Evolutionary conservation across 2,888 invertebrate species (phyloP).

Genomic region (Pristionchus maxplancki): DNA sequence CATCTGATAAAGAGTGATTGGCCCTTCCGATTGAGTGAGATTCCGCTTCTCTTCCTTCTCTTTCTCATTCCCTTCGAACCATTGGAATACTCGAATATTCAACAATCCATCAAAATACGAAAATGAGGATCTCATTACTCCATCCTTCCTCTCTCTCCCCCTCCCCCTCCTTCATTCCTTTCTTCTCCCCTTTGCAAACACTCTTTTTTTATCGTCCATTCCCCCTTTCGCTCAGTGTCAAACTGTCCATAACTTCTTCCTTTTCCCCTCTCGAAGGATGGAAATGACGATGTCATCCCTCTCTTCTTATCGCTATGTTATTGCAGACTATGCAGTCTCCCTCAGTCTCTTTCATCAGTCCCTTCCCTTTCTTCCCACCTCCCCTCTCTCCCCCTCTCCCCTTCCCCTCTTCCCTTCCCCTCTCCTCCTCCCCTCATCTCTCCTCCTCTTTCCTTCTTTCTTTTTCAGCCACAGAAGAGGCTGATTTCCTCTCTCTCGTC

Average conservation of each 20-base stretch:
- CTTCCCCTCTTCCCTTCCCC: not conserved
- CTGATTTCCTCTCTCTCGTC: conserved; percentile 9
- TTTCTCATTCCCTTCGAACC: not conserved
- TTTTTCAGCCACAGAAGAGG: conserved; percentile 22
- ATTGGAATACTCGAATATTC: not conserved
- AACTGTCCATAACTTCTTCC: not conserved
- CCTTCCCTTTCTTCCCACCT: conserved; percentile 18
- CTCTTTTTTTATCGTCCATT: conserved; percentile 23
- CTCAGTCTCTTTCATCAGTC: conserved; percentile 1
- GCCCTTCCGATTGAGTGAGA: not conserved
- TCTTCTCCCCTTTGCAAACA: not conserved
- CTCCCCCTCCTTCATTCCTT: not conserved
- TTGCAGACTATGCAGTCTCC: not conserved
- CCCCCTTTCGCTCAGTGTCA: not conserved
- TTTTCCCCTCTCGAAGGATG: not conserved
- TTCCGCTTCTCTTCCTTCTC: not conserved
- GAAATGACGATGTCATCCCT: not conserved
- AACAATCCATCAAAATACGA: not conserved
- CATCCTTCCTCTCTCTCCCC: not conserved
- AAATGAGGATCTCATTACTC: not conserved
- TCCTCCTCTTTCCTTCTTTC: conserved; percentile 16
- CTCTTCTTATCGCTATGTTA: conserved; percentile 26
- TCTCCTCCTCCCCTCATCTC: not conserved
- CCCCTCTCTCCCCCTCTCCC: not conserved
- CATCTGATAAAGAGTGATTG: not conserved